Conservation (phyloP, 2,113 vertebrate species). For the Sylvilagus bachmani region DNA sequence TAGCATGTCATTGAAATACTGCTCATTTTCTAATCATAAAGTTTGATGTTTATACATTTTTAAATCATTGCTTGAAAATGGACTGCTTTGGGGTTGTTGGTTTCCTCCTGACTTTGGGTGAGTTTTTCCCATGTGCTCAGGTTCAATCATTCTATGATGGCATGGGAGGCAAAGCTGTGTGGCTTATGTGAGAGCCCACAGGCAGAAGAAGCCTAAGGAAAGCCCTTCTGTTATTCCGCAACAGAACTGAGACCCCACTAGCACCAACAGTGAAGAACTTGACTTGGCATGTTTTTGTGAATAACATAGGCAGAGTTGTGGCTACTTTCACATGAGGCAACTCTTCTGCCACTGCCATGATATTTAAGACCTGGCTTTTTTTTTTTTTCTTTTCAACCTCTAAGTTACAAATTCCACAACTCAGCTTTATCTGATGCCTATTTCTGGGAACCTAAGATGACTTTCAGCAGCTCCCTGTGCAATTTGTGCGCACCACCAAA, state of each 20-base stretch:
- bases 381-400: background rate
- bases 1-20: background rate
- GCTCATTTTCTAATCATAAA: slow-evolving; percentile 53
- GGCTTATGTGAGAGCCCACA: too few relatives aligned
- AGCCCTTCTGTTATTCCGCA: background rate
- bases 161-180: background rate
- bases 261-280: background rate
- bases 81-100: background rate
- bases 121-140: background rate
- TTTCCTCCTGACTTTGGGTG: background rate
- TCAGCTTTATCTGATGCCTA: background rate
- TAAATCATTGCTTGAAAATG: background rate
- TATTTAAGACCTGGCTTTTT: background rate
- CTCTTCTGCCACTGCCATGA: background rate
- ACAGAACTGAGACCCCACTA: background rate
- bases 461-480: background rate
- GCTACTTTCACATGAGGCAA: background rate
- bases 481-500: background rate
- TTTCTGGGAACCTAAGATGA: background rate
- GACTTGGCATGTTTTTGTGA: background rate
- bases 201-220: background rate
- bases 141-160: background rate
- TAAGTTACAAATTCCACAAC: background rate
- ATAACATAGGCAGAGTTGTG: background rate
- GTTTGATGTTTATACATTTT: background rate